Percentiles rank a stretch among this genome's conserved stretches.
phyloP scores from a whole-genome alignment of 2,888 invertebrate genomes.

The Anoncus sp. region DNA sequence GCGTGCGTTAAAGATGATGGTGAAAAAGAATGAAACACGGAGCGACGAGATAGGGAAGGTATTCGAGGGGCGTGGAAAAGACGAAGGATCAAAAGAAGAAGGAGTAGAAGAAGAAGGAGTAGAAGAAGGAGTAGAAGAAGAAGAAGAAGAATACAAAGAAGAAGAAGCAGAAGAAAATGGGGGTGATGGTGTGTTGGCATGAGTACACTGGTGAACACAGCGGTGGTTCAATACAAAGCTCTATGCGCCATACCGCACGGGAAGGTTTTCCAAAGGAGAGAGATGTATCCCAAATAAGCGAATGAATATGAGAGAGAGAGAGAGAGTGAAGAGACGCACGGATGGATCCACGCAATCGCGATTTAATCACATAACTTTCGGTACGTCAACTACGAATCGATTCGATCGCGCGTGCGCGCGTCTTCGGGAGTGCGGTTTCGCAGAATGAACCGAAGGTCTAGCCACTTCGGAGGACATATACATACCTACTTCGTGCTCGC shows the following conservation, averaged over 20 bases:
- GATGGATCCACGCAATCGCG: slow-evolving; percentile 67
- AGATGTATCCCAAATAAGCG: slow-evolving; percentile 27
- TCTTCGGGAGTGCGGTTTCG: slow-evolving; percentile 13
- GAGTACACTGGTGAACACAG: slow-evolving; percentile 19
- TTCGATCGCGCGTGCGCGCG: slow-evolving; percentile 54
- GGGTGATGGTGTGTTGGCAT: slow-evolving; percentile 31
- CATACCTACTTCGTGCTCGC: slow-evolving; percentile 17
- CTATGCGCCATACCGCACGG: slow-evolving; percentile 31
- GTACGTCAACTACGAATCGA: slow-evolving; percentile 67
- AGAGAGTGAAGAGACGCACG: slow-evolving; percentile 60
- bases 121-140: no score
- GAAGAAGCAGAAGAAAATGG: slow-evolving; percentile 24
- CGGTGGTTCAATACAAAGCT: slow-evolving; percentile 32
- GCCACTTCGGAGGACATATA: slow-evolving; percentile 43
- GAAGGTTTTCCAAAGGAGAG: slow-evolving; percentile 30
- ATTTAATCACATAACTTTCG: slow-evolving; percentile 70
- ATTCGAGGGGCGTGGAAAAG: slow-evolving; percentile 58
- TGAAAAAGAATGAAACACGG: slow-evolving; percentile 51
- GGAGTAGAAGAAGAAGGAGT: slow-evolving; percentile 21
- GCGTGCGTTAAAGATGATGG: slow-evolving; percentile 49
- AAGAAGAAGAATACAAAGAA: slow-evolving; percentile 28
- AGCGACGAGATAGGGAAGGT: slow-evolving; percentile 46
- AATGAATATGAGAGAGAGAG: slow-evolving; percentile 40
- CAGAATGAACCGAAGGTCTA: slow-evolving; percentile 8
- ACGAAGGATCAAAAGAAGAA: slow-evolving; percentile 30